Evolutionary conservation across 2,113 vertebrate genomes (phyloP), one percentile per base, ranked within the genome.

Genomic region (Ophiodon elongatus): DNA sequence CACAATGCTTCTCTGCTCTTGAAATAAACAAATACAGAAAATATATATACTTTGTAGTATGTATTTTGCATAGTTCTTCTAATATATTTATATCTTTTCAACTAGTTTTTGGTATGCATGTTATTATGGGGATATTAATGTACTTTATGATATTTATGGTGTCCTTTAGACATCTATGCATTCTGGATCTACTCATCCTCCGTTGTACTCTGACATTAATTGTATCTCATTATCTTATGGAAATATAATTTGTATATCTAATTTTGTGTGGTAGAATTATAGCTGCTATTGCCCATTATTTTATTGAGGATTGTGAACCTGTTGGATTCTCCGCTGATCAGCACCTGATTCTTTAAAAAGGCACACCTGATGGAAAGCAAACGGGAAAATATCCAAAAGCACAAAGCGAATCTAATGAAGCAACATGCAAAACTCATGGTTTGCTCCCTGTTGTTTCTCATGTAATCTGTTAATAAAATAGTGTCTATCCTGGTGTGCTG

Each of bases 11-110:
- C 33, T 9, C 15, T 31, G 39, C 25, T 31, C 15, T 19, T 45
- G 25, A 82, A 86, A 73, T 72, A 35, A 82, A 74, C 0, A 80
- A 86, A n/a, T 8, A 41, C 7, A 29, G 52, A 56, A 56, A 14
- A 25, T 27, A 14, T 27, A 57, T 57, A 10, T 57, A 57, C 50
- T n/a, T 54, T 25, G n/a, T 23, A 54, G 7, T 52, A 52, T 23
- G 8, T 8, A 27, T 29, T 59, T 27, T 29, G 56, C 25, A 59
- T 13, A n/a, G 52, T 25, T 50, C 52, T 56, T 56, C 23, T 11
- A 25, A 56, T 56, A 25, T 25, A 56, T 54, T n/a, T 54, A 54
- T 47, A 54, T 54, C 1, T n/a, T 54, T 54, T 54, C 23, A n/a
- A n/a, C 50, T 54, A 54, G 50, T n/a, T 54, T 54, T 54, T 54